Conservation (phyloP, 2,888 invertebrate species). For the Sphaerophoria taeniata region DNA sequence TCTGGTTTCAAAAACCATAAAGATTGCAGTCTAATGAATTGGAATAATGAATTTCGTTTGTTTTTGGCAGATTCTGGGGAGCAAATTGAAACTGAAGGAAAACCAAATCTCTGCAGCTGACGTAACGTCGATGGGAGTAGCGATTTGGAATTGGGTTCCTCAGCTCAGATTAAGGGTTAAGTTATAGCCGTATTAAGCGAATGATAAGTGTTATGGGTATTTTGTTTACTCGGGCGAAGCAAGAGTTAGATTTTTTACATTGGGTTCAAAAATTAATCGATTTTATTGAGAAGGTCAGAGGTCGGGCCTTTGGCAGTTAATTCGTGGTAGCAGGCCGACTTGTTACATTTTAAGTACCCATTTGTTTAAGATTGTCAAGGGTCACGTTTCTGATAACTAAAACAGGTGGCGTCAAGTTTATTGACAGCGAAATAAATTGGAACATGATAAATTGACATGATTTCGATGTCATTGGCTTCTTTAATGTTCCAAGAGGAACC, state of each 20-base stretch:
- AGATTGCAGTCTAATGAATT: constrained; percentile 27
- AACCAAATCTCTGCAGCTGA: constrained; percentile 25
- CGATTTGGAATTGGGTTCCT: neutral
- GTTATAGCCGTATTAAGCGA: constrained; percentile 25
- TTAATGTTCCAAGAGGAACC: no score
- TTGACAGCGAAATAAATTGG: no score
- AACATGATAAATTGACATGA: no score
- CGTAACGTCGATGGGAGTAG: neutral
- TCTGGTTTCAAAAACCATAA: constrained; percentile 5
- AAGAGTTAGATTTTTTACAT: neutral
- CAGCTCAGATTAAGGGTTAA: constrained; percentile 26
- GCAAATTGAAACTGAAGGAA: neutral
- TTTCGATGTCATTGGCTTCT: no score
- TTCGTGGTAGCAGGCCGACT: no score
- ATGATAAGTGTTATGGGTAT: constrained; percentile 38
- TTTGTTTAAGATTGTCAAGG: no score
- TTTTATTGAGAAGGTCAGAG: constrained; percentile 11
- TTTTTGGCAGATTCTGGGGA: constrained; percentile 5
- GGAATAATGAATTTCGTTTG: constrained; percentile 32
- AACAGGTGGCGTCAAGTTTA: no score
- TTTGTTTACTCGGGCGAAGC: constrained; percentile 16
- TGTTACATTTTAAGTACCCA: no score
- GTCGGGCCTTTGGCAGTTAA: neutral
- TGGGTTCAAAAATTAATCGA: constrained; percentile 4
- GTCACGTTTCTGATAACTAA: no score